Conservation (phyloP, 2,888 invertebrate species). For the Amphipoea oculea region DNA sequence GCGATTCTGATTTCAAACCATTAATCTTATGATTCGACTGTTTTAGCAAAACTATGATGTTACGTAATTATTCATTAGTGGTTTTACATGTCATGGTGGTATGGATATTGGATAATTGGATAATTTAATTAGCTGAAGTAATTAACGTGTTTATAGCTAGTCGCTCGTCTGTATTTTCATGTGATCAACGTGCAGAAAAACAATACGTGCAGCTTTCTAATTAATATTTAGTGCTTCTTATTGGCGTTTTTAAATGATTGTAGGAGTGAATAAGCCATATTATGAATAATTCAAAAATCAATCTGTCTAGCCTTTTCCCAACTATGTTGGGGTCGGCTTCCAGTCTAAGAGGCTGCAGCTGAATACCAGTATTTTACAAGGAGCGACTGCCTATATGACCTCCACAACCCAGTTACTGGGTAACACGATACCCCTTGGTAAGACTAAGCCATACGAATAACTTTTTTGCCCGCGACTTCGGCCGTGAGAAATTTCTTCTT, state of each 20-base stretch:
- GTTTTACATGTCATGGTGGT: slow-evolving; percentile 41
- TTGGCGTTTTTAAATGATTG: not conserved
- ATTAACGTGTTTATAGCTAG: slow-evolving; percentile 15
- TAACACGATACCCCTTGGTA: not conserved
- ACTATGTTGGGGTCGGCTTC: not conserved
- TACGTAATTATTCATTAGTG: slow-evolving; percentile 56
- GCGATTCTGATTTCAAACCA: slow-evolving; percentile 63
- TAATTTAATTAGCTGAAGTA: slow-evolving; percentile 50
- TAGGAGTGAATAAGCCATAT: not conserved
- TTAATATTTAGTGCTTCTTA: not conserved
- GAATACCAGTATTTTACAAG: not conserved
- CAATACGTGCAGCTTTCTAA: not conserved
- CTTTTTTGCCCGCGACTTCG: too few species aligned
- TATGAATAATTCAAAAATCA: not conserved
- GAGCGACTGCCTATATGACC: too few species aligned
- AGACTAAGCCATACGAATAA: not conserved
- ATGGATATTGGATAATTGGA: slow-evolving; percentile 27
- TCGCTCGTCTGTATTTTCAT: not conserved
- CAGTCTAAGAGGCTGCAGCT: not conserved
- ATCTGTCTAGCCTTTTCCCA: too few species aligned
- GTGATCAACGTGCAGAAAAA: slow-evolving; percentile 9
- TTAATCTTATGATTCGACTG: slow-evolving; percentile 74
- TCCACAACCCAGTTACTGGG: not conserved
- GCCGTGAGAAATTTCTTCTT: not conserved
- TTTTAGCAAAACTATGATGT: slow-evolving; percentile 63